These are phyloP conservation scores for Boulengeromyrus knoepffleri DNA, from an alignment of 2,113 vertebrate species.

Conservation along the genomic window DNA sequence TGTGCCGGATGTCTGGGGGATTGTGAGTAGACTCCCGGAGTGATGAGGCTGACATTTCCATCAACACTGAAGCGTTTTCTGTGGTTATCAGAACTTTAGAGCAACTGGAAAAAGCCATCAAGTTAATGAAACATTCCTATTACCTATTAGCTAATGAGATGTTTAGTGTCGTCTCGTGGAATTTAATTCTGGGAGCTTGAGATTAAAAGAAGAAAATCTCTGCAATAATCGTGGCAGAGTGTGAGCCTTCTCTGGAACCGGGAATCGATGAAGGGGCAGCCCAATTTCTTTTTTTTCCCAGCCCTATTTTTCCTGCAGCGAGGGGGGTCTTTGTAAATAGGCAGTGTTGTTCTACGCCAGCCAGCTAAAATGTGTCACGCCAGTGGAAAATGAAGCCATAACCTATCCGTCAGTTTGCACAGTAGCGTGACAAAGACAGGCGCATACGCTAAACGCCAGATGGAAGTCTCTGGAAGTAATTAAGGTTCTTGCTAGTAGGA, in stretches of 20 bases:
- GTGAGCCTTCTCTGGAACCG: not conserved
- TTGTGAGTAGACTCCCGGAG: not conserved
- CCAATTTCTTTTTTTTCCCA: not conserved
- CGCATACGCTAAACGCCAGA: not conserved
- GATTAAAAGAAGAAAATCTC: not conserved
- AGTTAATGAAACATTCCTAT: not conserved
- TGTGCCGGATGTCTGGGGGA: not conserved
- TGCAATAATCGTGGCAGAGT: not conserved
- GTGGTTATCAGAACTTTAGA: not conserved
- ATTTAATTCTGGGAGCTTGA: not conserved
- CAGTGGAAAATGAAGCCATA: not conserved
- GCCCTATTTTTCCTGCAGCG: not conserved
- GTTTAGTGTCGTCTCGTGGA: not conserved
- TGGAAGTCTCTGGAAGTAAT: not conserved
- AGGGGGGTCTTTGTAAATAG: not conserved
- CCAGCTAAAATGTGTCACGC: not conserved
- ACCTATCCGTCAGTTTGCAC: not conserved
- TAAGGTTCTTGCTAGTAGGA: not conserved
- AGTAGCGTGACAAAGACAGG: not conserved
- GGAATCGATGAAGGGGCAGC: not conserved
- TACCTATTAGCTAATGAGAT: slow-evolving; percentile 1
- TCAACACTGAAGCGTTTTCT: not conserved
- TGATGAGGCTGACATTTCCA: not conserved
- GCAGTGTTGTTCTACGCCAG: not conserved
- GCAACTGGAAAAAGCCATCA: not conserved